A percentile compares a stretch with the other conserved stretches of the same genome.
Evolutionary conservation across 2,113 vertebrate species (phyloP).

Genomic region (Dryoscopus gambensis): DNA sequence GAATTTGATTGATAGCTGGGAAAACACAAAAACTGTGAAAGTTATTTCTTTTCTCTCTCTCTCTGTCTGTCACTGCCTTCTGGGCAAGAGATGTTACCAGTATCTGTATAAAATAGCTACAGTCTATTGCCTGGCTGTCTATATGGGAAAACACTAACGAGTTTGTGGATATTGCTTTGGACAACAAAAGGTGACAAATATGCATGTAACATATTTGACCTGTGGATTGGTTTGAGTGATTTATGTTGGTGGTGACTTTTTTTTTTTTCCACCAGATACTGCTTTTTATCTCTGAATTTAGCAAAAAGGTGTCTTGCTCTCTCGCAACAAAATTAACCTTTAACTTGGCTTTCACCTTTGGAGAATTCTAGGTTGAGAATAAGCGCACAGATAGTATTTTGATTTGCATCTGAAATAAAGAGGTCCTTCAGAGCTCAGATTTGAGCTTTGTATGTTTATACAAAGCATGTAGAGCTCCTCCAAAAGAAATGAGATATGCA

Average conservation of each 20-base stretch:
- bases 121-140: neutral
- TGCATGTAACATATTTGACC: neutral
- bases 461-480: neutral
- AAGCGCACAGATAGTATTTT: neutral
- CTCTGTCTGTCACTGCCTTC: constrained; percentile 29
- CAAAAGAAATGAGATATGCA: neutral
- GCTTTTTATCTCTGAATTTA: neutral
- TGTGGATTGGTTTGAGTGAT: neutral
- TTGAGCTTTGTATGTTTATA: neutral
- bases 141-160: neutral
- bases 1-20: constrained; percentile 71
- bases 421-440: neutral
- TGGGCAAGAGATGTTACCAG: constrained; percentile 25
- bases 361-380: neutral
- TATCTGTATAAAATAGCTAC: constrained; percentile 5
- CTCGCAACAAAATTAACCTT: neutral
- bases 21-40: constrained; percentile 31
- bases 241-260: neutral
- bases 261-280: neutral
- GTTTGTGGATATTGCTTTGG: neutral
- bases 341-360: neutral
- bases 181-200: neutral
- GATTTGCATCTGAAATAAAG: neutral
- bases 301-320: neutral
- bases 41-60: constrained; percentile 58